phyloP scores from a whole-genome alignment of 2,888 invertebrate species.

The Yponomeuta sedellus region DNA sequence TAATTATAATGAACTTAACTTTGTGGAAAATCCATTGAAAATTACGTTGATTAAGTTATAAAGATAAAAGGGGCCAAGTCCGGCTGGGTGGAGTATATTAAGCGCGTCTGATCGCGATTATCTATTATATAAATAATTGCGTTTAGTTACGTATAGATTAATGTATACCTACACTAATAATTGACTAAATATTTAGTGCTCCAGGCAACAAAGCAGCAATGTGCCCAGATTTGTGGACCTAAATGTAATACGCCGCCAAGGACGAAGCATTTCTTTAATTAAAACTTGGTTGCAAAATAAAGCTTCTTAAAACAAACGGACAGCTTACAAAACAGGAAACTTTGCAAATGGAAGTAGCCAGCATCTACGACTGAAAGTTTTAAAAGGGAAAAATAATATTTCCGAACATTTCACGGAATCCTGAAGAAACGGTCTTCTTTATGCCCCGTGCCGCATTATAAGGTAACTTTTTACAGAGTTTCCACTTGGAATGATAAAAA shows the following conservation, averaged over 20 bases:
- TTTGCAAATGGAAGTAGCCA: background rate
- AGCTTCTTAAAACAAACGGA: conserved; percentile 1
- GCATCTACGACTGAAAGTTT: background rate
- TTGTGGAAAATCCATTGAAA: too few species aligned
- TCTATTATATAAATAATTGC: too few species aligned
- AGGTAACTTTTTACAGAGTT: background rate
- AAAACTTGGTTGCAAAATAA: background rate
- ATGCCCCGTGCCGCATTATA: background rate
- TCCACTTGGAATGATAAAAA: background rate
- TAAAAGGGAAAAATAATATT: background rate
- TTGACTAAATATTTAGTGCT: too few species aligned
- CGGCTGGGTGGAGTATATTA: too few species aligned
- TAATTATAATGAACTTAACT: too few species aligned
- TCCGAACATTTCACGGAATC: background rate
- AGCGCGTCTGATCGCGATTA: too few species aligned
- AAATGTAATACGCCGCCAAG: background rate
- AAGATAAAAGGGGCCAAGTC: too few species aligned
- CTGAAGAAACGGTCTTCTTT: background rate
- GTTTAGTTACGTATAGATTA: too few species aligned
- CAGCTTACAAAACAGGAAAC: background rate
- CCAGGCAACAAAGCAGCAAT: too few species aligned
- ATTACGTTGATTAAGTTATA: too few species aligned
- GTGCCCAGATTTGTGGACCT: too few species aligned
- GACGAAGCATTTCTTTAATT: background rate
- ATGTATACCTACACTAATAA: too few species aligned